Evolutionary conservation across 2,888 invertebrate species (phyloP).

Genomic region (Ceriagrion tenellum): DNA sequence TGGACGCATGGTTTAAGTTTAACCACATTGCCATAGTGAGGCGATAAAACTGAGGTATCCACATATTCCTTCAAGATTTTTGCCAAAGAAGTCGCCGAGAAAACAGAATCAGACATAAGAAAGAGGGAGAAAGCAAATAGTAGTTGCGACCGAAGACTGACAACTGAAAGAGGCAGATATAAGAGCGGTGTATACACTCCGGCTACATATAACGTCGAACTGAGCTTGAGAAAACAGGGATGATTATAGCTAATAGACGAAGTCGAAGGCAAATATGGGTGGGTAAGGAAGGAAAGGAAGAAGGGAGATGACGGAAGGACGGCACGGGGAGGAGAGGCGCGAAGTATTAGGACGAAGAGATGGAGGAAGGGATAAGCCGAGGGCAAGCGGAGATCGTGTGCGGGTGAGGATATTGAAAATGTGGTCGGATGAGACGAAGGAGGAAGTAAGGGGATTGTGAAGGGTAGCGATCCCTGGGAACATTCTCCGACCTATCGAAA

Average conservation of each 20-base stretch:
- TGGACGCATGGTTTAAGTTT: no score
- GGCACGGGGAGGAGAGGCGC: not conserved
- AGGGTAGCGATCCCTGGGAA: not conserved
- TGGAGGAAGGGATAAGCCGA: not conserved
- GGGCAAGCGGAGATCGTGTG: not conserved
- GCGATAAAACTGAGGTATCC: no score
- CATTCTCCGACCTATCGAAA: not conserved
- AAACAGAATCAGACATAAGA: no score
- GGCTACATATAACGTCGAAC: not conserved
- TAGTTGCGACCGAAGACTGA: no score
- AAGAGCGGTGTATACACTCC: not conserved
- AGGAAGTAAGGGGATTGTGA: not conserved
- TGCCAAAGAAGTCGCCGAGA: no score
- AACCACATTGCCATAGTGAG: no score
- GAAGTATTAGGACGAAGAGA: not conserved
- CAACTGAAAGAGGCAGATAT: not conserved
- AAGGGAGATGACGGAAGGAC: not conserved
- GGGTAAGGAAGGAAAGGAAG: not conserved
- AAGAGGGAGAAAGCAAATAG: no score
- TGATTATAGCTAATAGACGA: not conserved
- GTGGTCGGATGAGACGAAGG: not conserved
- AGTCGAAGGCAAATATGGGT: not conserved
- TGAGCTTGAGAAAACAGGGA: not conserved
- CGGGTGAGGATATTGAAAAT: not conserved
- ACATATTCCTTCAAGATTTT: no score